Evolutionary conservation across 2,888 invertebrate genomes (phyloP), one percentile per base, ranked within the genome.

Genomic region (Junonia oenone): DNA sequence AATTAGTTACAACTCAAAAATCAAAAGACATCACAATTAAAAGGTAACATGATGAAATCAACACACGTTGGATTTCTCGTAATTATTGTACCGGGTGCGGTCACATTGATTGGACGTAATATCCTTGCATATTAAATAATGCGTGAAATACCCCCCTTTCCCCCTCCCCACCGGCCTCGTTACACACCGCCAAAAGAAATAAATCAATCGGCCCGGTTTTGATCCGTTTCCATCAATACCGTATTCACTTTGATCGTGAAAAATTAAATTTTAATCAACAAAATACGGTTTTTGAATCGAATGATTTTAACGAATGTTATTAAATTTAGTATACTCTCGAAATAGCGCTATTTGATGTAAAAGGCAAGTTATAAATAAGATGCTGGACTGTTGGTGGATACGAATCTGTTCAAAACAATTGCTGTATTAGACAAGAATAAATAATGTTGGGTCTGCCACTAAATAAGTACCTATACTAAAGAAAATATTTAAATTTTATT

Each of bases 101-200:
- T 19, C 15, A 46, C 14, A 19, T 38, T 53, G 52, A 53, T 53
- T 53, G 38, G 46, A 38, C 29, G 45, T 46, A 37, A 53, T 47
- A 53, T 31, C n/a, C 38, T 53, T 53, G 45, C 52, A 47, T 47
- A 53, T 31, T 53, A 47, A 53, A 53, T 53, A 53, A 53, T 53
- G 46, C 38, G 46, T 17, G 47, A 53, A 53, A 53, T 53, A 38
- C 38, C 38, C 47, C 37, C 13, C 27, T 38, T 27, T 19, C 29
- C 46, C 46, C 38, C 38, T 53, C 37, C 13, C 27, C 37, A 37
- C 26, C 29, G 52, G 38, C 29, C 52, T 53, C 46, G 52, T 47
- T 53, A 53, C 52, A 46, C 27, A 37, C 46, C 29, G 29, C 38
- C 46, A 46, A 53, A 53, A 53, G 52, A 53, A 46, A 53, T 53